Base-by-base conservation (phyloP, 2,888 invertebrate species). In the Criorhina ranunculi region DNA sequence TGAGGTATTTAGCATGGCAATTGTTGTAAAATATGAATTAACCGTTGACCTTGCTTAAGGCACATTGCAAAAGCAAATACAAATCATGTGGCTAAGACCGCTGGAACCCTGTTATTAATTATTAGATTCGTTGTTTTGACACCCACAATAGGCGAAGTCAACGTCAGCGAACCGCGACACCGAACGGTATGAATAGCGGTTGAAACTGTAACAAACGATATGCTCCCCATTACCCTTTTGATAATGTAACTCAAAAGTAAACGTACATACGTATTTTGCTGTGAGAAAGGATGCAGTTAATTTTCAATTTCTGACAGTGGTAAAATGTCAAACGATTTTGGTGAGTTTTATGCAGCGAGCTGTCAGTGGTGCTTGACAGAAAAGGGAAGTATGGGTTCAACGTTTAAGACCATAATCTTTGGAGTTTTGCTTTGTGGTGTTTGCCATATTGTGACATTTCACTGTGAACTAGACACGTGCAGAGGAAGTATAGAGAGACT, bases 61-160 rank as follows among this genome's bases (percentile, higher is more conserved):
- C 73, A 67, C 17, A 78, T n/a, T n/a, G n/a, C n/a, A n/a, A n/a
- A 67, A 67, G 40, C 55, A 70, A 29, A 62, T 60, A 62, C 35
- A 78, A 53, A 51, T 66, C 66, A 78, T 78, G 66, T 11, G 29
- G 42, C 24, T 40, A 51, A 51, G 59, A 51, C 44, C 60, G 42
- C 49, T 57, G 49, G 62, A 75, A 62, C 42, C 62, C 62, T 66
- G 73, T 73, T 79, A 73, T 83, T 79, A 79, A 75, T 73, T 79
- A 69, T 85, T 62, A 31, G 59, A 64, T 62, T 85, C 59, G 75
- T 31, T 85, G 79, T 85, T 85, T 67, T 85, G 83, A 85, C 83
- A 79, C 79, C 83, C 83, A 85, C 79, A 44, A 55, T 75, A 51
- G 46, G 15, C 17, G 57, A 19, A 70, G 49, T 60, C 64, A 69